Evolutionary conservation across 2,113 vertebrate genomes (phyloP).

Genomic region (Haemorhous mexicanus): DNA sequence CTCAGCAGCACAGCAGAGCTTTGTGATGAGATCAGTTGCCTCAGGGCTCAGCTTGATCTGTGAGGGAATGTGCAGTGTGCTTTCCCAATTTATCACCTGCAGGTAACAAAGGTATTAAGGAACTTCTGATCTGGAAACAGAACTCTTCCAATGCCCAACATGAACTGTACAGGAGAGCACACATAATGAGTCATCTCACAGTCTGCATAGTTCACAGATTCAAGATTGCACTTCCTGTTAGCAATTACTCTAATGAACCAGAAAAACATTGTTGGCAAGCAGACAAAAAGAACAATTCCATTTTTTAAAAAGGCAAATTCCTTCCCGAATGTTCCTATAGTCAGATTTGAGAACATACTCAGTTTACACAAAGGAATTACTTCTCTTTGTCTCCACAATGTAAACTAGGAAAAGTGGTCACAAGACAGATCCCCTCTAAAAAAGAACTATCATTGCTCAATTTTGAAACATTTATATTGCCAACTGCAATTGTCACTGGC

Average conservation of each 20-base stretch:
- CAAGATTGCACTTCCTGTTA: not conserved
- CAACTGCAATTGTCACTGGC: not conserved
- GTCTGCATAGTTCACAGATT: not conserved
- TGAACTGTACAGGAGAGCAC: not conserved
- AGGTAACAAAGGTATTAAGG: not conserved
- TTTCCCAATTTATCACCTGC: slow-evolving; percentile 98
- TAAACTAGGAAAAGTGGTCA: not conserved
- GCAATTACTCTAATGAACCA: not conserved
- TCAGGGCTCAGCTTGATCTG: slow-evolving; percentile 92
- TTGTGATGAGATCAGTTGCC: slow-evolving; percentile 90
- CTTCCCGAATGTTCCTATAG: not conserved
- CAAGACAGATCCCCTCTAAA: not conserved
- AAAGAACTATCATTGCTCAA: not conserved
- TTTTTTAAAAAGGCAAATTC: not conserved
- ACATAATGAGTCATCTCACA: not conserved
- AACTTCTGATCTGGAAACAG: not conserved
- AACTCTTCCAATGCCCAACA: not conserved
- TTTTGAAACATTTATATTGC: not conserved
- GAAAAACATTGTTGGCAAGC: not conserved
- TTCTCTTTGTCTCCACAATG: not conserved
- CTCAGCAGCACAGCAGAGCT: slow-evolving; percentile 91
- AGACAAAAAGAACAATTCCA: not conserved
- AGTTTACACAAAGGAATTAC: not conserved
- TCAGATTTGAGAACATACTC: not conserved
- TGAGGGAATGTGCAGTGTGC: slow-evolving; percentile 90